phyloP scores from a whole-genome alignment of 2,797 vertebrate species.

The Staurois parvus region DNA sequence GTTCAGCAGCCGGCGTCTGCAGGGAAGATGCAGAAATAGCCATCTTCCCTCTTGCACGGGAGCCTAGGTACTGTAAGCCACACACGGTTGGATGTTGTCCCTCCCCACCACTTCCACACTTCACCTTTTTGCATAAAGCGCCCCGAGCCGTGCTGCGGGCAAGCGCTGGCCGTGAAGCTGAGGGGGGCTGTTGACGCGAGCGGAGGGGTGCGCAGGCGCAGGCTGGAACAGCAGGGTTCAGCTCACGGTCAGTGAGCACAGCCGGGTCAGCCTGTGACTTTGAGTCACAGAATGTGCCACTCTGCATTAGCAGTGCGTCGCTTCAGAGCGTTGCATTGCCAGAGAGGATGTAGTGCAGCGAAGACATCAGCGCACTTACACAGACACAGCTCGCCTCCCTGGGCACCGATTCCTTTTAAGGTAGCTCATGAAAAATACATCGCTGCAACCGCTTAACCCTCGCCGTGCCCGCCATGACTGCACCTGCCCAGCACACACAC shows the following conservation, averaged over 20 bases:
- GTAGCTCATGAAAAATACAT: slow-evolving; percentile 48
- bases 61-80: background rate
- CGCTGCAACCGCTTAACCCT: slow-evolving; percentile 32
- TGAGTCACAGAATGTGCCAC: slow-evolving; percentile 57
- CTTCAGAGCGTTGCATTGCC: slow-evolving; percentile 16
- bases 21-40: background rate
- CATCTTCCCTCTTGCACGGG: background rate
- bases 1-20: no score
- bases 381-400: background rate
- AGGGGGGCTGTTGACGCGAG: background rate
- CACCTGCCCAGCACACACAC: no score
- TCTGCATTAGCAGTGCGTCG: slow-evolving; percentile 45
- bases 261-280: slow-evolving; percentile 39
- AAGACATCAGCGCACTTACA: slow-evolving; percentile 1
- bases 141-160: slow-evolving; percentile 42
- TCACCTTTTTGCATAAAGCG: slow-evolving; percentile 27
- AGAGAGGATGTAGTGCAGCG: background rate
- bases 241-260: slow-evolving; percentile 50
- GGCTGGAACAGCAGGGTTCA: slow-evolving; percentile 39
- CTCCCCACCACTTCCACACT: background rate
- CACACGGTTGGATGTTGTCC: background rate
- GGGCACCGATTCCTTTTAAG: slow-evolving; percentile 35
- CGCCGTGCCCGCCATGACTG: no score
- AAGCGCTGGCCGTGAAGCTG: background rate
- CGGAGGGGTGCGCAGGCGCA: background rate